Conservation (phyloP, 2,888 invertebrate genomes). For the Drosophila demipolita region DNA sequence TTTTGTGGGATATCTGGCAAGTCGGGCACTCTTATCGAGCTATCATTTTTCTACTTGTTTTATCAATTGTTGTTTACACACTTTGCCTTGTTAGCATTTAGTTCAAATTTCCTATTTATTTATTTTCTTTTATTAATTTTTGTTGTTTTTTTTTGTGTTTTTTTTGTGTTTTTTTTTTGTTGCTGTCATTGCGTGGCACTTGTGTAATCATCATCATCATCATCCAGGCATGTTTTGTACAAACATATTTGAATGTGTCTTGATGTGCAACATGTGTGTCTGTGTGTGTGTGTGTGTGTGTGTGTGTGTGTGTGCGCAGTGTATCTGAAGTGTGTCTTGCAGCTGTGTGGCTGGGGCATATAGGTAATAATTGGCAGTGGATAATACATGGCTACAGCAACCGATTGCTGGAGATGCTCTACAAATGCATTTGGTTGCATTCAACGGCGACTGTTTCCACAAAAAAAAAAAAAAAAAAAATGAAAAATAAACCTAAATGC, state of each 20-base stretch:
- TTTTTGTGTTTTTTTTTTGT: conserved; percentile 18
- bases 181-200: conserved; percentile 59
- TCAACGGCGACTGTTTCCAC: conserved; percentile 40
- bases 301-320: not conserved
- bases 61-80: conserved; percentile 70
- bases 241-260: conserved; percentile 3
- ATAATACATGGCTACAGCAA: not conserved
- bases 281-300: not conserved
- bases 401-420: conserved; percentile 3
- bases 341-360: conserved; percentile 8
- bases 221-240: conserved; percentile 40
- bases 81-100: conserved; percentile 73
- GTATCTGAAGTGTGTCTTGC: conserved; percentile 17
- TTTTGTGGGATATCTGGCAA: not conserved
- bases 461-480: not conserved
- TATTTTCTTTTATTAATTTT: conserved; percentile 6
- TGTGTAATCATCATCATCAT: conserved; percentile 73
- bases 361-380: conserved; percentile 31
- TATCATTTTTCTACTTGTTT: conserved; percentile 29
- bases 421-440: conserved; percentile 44
- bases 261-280: conserved; percentile 2
- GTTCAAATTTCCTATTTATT: conserved; percentile 39
- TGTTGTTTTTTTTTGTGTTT: conserved; percentile 13
- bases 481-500: conserved; percentile 21
- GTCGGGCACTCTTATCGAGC: not conserved